Evolutionary conservation across 1,140 invertebrate species (phyloP).

Genomic region (Cyclina sinensis): DNA sequence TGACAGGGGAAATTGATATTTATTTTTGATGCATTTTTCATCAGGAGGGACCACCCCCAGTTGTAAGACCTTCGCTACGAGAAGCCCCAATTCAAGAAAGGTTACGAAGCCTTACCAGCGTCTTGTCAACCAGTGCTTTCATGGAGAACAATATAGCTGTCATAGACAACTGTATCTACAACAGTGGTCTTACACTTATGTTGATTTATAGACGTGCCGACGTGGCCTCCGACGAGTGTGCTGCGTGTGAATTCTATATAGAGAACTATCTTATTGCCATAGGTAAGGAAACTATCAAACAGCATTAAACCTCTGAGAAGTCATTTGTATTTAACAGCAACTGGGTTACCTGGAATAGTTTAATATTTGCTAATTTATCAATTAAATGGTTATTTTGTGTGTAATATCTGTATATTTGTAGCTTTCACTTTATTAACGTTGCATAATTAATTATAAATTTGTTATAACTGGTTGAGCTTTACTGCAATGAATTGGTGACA

Average conservation of each 20-base stretch:
- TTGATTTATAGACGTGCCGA: conserved; percentile 37
- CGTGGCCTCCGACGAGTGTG: neutral
- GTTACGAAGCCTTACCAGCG: neutral
- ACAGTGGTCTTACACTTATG: conserved; percentile 26
- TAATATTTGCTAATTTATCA: too few relatives aligned
- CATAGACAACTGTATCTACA: conserved; percentile 38
- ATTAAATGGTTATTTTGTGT: too few relatives aligned
- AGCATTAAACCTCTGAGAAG: too few relatives aligned
- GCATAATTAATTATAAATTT: too few relatives aligned
- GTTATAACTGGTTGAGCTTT: too few relatives aligned
- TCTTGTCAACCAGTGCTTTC: neutral
- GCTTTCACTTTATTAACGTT: too few relatives aligned
- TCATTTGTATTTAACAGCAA: too few relatives aligned
- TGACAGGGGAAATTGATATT: too few relatives aligned
- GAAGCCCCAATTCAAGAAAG: conserved; percentile 32
- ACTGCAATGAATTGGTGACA: too few relatives aligned
- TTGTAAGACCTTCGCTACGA: conserved; percentile 42
- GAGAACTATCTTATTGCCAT: conserved; percentile 35
- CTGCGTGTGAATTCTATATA: conserved; percentile 40
- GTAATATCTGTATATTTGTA: too few relatives aligned
- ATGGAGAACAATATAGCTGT: neutral
- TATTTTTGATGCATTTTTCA: too few relatives aligned
- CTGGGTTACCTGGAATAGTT: too few relatives aligned
- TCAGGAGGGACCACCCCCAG: conserved; percentile 45
- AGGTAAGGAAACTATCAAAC: conserved; percentile 50